Evolutionary conservation across 2,113 vertebrate species (phyloP).

Genomic region (Penelope pileata): DNA sequence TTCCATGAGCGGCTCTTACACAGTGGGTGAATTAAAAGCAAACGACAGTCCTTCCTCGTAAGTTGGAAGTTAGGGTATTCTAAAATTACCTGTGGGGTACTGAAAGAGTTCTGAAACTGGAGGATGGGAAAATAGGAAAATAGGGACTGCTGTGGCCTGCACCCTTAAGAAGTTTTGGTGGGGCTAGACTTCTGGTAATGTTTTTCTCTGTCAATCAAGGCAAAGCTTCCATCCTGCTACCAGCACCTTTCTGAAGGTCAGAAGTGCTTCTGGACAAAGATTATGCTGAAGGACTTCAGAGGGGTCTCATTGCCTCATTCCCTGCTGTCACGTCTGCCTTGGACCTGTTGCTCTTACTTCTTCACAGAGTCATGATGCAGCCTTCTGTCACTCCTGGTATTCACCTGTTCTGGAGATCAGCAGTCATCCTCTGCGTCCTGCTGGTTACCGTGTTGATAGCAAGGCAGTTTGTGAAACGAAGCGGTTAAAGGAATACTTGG

Average conservation of each 20-base stretch:
- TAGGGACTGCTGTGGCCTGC: not conserved
- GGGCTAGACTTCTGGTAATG: too few relatives aligned
- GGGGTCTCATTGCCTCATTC: not conserved
- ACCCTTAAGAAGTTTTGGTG: not conserved
- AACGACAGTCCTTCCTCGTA: not conserved
- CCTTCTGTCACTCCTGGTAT: not conserved
- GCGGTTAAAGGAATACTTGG: not conserved
- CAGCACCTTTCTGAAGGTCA: not conserved
- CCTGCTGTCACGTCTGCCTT: not conserved
- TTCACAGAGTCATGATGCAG: fast-evolving
- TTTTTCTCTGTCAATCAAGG: not conserved
- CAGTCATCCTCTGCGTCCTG: not conserved
- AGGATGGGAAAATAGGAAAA: not conserved
- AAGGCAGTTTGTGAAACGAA: not conserved
- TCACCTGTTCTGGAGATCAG: not conserved
- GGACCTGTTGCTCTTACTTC: not conserved
- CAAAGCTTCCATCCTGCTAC: not conserved
- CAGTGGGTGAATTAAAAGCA: not conserved
- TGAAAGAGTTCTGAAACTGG: not conserved
- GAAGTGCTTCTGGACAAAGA: not conserved
- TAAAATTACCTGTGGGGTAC: not conserved
- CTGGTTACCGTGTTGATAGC: not conserved
- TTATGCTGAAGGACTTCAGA: not conserved
- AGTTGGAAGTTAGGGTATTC: not conserved
- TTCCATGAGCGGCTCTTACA: not conserved